Conservation (phyloP, 2,888 invertebrate species). For the Scrobipalpa costella region DNA sequence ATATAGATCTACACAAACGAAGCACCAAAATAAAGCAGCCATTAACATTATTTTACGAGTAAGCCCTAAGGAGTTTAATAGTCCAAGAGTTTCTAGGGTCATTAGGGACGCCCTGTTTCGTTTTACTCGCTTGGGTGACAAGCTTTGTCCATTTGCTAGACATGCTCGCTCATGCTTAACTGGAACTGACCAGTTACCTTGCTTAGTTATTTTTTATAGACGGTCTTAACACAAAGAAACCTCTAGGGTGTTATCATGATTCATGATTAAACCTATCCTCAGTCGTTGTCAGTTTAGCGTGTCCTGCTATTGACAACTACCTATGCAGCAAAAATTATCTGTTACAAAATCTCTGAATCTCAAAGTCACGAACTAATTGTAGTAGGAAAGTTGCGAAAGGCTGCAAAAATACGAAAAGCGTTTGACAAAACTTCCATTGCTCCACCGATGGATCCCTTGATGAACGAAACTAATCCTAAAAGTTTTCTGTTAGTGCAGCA, state of each 20-base stretch:
- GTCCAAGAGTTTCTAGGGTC: not conserved
- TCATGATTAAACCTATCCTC: too few species aligned
- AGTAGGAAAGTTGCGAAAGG: not conserved
- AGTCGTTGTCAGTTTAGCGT: too few species aligned
- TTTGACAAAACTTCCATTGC: not conserved
- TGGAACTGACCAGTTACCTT: not conserved
- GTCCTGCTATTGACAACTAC: too few species aligned
- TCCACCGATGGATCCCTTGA: not conserved
- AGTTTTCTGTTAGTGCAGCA: slow-evolving; percentile 1
- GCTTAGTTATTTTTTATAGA: not conserved
- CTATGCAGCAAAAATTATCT: too few species aligned
- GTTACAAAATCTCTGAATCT: too few species aligned
- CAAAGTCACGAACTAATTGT: too few species aligned
- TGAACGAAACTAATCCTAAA: slow-evolving; percentile 16
- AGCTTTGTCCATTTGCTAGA: slow-evolving; percentile 26
- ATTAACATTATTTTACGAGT: not conserved
- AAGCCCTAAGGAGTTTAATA: not conserved
- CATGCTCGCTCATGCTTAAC: slow-evolving; percentile 16
- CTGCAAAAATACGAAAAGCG: not conserved
- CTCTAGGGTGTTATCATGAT: too few species aligned
- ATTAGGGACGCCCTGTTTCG: slow-evolving; percentile 12
- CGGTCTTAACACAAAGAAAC: not conserved
- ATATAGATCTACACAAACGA: too few species aligned
- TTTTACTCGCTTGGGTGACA: slow-evolving; percentile 23
- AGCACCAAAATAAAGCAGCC: slow-evolving; percentile 2